Conservation (phyloP, 2,797 vertebrate species). For the Poecilia velifera region DNA sequence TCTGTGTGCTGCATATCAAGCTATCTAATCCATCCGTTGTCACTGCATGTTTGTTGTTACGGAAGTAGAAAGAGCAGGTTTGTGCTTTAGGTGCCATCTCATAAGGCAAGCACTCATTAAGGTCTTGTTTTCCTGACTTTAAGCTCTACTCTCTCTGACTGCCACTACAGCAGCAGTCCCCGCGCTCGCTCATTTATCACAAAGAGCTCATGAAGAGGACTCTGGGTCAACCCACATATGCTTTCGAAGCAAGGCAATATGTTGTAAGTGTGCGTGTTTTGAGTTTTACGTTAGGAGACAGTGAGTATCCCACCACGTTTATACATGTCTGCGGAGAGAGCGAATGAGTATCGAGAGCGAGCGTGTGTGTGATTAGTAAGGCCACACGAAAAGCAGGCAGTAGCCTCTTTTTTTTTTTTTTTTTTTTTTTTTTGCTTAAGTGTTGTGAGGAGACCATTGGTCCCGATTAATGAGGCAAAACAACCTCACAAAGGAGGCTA, state of each 20-base stretch:
- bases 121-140: constrained; percentile 61
- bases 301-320: constrained; percentile 18
- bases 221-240: constrained; percentile 94
- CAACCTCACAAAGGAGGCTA: constrained; percentile 81
- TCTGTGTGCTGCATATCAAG: constrained; percentile 36
- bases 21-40: constrained; percentile 46
- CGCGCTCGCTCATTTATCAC: constrained; percentile 92
- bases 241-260: constrained; percentile 96
- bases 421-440: constrained; percentile 12
- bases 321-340: constrained; percentile 55
- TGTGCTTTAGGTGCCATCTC: constrained; percentile 37
- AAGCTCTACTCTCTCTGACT: constrained; percentile 86
- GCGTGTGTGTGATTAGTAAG: constrained; percentile 53
- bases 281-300: constrained; percentile 33
- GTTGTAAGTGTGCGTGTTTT: constrained; percentile 89
- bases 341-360: constrained; percentile 69
- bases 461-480: constrained; percentile 30
- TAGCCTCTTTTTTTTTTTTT: constrained; percentile 76
- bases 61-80: constrained; percentile 1
- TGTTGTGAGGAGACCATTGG: constrained; percentile 8
- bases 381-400: constrained; percentile 78
- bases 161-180: constrained; percentile 86
- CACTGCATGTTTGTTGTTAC: constrained; percentile 31
- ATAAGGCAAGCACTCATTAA: constrained; percentile 23
- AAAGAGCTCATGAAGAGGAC: constrained; percentile 99